Base-by-base conservation (phyloP, 2,113 vertebrate species). In the Podiceps cristatus region DNA sequence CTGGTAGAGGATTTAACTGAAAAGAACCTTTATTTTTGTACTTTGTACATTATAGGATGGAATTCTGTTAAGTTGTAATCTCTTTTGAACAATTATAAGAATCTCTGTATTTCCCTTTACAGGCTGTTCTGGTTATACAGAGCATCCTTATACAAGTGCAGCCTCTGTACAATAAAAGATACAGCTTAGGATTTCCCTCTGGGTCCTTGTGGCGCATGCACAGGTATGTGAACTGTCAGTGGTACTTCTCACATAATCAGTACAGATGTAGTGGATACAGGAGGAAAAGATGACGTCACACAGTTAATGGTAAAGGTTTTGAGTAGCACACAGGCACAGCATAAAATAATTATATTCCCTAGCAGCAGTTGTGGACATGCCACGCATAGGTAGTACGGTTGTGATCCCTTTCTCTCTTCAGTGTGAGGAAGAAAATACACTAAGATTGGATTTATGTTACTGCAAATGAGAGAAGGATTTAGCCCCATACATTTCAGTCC, bases 21-120 rank as follows among this genome's bases (percentile, higher is more conserved):
- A 96, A 91, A 91, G 79, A 95, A 71, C n/a, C 59, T 96, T 93
- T 96, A 93, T 93, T 94, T 96, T 78, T 86, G 63, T 59, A 91
- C 81, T 90, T 95, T 74, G 40, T 75, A 85, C 3, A 1, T 75
- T 85, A 94, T 10, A 79, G 80, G 82, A 74, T 37, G 64, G 83
- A 92, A 86, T 86, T 97, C 67, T 93, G 76, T 78, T 88, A 82
- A 89, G 59, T 37, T 89, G 86, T 85, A 95, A 95, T 93, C 66
- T 72, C 69, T 94, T 91, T n/a, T 81, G 58, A 86, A 92, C 77
- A 93, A 93, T 78, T 91, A 56, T 1, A 93, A 86, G 67, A 85
- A 87, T 25, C 56, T 1, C 71, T 77, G 18, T 55, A 60, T 76
- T 83, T 92, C 37, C 18, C 74, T 88, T 90, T 74, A 53, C 55